A percentile compares a stretch with the other conserved stretches of the same genome.
Evolutionary conservation across 1,140 invertebrate genomes (phyloP).

Genomic region (Aporrectodea caliginosa): DNA sequence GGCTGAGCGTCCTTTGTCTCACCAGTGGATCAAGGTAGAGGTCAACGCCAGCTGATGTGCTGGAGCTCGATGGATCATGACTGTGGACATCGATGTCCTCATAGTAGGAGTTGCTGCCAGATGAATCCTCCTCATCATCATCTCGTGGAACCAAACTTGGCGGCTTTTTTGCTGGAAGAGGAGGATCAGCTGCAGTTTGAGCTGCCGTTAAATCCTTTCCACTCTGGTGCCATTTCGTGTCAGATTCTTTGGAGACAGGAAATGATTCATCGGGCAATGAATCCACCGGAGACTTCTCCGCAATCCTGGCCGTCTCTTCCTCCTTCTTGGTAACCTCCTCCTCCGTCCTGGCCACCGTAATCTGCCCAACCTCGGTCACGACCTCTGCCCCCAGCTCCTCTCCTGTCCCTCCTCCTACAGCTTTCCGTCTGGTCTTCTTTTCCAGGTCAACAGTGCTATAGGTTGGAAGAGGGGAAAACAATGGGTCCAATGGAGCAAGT

Average conservation of each 20-base stretch:
- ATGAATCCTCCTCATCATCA: not conserved
- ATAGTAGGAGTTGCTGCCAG: conserved; percentile 23
- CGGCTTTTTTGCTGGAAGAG: not conserved
- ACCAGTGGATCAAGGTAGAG: not conserved
- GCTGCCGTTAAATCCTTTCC: not conserved
- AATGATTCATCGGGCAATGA: not conserved
- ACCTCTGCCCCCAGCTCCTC: not conserved
- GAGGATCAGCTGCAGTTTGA: not conserved
- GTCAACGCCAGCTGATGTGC: not conserved
- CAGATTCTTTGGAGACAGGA: no score
- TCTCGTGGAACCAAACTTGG: no score
- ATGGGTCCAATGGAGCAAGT: no score
- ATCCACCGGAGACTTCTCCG: not conserved
- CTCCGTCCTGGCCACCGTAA: not conserved
- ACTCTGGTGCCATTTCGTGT: not conserved
- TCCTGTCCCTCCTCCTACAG: not conserved
- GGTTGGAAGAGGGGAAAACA: not conserved
- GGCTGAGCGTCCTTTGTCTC: not conserved
- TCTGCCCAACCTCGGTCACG: not conserved
- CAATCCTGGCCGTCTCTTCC: not conserved
- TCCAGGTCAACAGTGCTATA: not conserved
- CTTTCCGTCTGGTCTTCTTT: not conserved
- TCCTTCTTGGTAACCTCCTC: not conserved
- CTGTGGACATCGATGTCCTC: conserved; percentile 27
- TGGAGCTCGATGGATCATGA: not conserved